Evolutionary conservation across 2,797 vertebrate genomes (phyloP).

Genomic region (Chrysocyon brachyurus): DNA sequence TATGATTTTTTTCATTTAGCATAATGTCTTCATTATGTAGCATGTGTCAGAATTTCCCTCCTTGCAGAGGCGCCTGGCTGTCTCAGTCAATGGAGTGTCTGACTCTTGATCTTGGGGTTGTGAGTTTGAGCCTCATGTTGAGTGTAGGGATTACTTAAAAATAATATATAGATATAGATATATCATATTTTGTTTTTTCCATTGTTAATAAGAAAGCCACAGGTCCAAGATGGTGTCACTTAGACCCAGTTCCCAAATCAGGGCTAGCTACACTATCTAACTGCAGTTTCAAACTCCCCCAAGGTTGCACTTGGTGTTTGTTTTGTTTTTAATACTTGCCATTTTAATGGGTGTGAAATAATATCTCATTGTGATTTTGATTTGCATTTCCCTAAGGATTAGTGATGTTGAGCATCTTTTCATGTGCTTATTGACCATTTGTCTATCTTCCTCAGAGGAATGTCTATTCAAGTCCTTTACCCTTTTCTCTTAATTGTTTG

Average conservation of each 20-base stretch:
- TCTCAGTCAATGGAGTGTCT: background rate
- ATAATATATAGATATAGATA: background rate
- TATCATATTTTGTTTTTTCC: background rate
- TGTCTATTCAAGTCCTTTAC: background rate
- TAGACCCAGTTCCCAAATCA: background rate
- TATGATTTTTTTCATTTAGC: conserved; percentile 6
- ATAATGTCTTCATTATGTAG: background rate
- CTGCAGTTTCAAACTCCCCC: background rate
- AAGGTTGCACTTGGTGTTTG: background rate
- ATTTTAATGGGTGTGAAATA: background rate
- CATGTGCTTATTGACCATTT: background rate
- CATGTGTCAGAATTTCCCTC: background rate
- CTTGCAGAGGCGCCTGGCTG: background rate
- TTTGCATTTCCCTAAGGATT: background rate
- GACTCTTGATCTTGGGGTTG: background rate
- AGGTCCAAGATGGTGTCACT: background rate
- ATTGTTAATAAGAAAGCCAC: background rate
- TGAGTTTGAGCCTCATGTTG: background rate
- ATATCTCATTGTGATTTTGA: background rate
- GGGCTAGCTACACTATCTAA: background rate
- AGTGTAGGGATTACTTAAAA: background rate
- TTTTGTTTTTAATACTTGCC: background rate
- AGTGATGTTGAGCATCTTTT: background rate
- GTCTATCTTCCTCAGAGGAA: background rate
- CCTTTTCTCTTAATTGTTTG: conserved; percentile 10